These are phyloP conservation scores for Neodontobutis hainanensis DNA, from an alignment of 2,113 vertebrate genomes.

Conservation along the genomic window DNA sequence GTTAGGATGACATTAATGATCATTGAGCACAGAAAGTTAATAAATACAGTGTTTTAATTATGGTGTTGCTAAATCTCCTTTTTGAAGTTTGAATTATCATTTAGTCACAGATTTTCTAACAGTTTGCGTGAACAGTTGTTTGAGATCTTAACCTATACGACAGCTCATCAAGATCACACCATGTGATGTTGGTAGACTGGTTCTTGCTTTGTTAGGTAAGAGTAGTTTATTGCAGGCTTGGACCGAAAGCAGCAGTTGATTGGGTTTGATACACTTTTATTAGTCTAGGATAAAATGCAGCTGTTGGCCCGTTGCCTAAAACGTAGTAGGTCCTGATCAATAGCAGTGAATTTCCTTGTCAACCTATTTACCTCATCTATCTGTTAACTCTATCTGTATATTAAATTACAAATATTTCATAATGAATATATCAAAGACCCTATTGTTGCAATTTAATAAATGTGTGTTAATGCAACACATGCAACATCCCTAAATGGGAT, in stretches of 20 bases:
- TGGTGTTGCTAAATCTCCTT: background rate
- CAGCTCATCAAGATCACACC: background rate
- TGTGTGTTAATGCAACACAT: background rate
- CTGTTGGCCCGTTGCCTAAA: slow-evolving; percentile 28
- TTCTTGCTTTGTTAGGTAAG: slow-evolving; percentile 12
- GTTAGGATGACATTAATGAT: too few species aligned
- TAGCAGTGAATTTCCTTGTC: slow-evolving; percentile 32
- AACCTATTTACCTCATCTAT: slow-evolving; percentile 1
- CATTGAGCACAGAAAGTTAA: too few species aligned
- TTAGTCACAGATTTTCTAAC: too few species aligned
- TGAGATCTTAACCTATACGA: background rate
- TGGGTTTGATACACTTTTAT: slow-evolving; percentile 22
- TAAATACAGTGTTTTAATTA: too few species aligned
- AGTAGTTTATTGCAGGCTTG: slow-evolving; percentile 15
- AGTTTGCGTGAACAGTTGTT: too few species aligned
- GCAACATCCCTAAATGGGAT: too few species aligned
- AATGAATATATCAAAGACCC: background rate
- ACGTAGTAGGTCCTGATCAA: slow-evolving; percentile 36
- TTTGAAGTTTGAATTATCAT: background rate
- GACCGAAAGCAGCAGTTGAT: background rate
- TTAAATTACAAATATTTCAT: background rate
- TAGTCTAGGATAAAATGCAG: slow-evolving; percentile 38
- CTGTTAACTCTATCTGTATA: background rate
- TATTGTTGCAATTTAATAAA: background rate
- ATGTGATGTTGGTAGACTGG: background rate